Conservation (phyloP, 2,888 invertebrate genomes). For the Agrotis exclamationis region DNA sequence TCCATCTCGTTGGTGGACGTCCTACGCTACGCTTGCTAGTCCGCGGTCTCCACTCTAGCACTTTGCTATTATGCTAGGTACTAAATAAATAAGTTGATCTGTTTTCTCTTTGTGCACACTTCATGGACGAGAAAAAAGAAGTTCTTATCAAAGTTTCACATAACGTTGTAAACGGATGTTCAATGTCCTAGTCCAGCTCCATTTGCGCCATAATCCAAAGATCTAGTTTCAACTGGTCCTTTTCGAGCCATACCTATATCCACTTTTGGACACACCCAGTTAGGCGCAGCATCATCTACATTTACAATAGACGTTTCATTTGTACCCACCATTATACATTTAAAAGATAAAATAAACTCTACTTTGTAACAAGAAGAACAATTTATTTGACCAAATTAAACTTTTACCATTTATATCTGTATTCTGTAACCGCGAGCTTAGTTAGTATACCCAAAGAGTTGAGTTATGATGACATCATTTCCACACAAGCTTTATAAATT, state of each 20-base stretch:
- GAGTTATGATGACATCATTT: slow-evolving; percentile 41
- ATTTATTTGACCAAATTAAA: not conserved
- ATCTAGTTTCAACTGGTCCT: slow-evolving; percentile 50
- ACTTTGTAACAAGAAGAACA: not conserved
- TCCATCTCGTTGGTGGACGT: too few species aligned
- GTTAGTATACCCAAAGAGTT: slow-evolving; percentile 12
- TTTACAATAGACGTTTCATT: slow-evolving; percentile 12
- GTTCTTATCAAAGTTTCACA: slow-evolving; percentile 24
- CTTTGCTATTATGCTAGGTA: too few species aligned
- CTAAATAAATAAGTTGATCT: too few species aligned
- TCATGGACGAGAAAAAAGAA: slow-evolving; percentile 12
- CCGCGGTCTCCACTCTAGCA: too few species aligned
- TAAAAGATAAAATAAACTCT: not conserved
- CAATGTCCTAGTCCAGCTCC: slow-evolving; percentile 32
- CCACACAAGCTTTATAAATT: slow-evolving; percentile 7
- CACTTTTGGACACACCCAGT: slow-evolving; percentile 47
- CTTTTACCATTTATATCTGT: not conserved
- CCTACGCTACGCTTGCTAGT: too few species aligned
- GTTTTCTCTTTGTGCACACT: slow-evolving; percentile 4
- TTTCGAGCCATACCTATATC: slow-evolving; percentile 32
- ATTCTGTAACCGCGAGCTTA: not conserved
- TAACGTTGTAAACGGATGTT: slow-evolving; percentile 27
- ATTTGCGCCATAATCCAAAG: slow-evolving; percentile 31
- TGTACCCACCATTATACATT: not conserved
- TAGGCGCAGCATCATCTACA: slow-evolving; percentile 40